Evolutionary conservation across 2,113 vertebrate species (phyloP), one percentile per base, ranked within the genome.

Genomic region (Oreochromis aureus): DNA sequence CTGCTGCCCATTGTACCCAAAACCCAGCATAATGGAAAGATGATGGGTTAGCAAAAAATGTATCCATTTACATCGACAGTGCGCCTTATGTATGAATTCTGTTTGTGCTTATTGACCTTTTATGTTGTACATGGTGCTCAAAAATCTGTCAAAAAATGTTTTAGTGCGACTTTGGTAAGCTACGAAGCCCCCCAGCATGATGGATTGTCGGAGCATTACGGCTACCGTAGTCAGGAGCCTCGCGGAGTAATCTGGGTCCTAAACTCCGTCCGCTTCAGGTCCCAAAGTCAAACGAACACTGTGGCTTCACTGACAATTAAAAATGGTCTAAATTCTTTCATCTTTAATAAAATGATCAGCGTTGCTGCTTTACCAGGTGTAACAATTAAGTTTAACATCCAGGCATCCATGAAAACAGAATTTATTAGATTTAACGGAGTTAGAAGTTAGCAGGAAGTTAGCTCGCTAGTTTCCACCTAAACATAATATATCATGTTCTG

Each of bases 261-360:
- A 59, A 59, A 30, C 24, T 16, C 4, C 2, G 0, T 16, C 0
- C 0, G 0, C 0, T 16, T 59, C 0, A 6, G 0, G 27, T 59
- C 7, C 27, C 13, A 59, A 59, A 59, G 56, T 59, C 27, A 59
- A 59, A 59, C 1, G 1, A 59, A 59, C 16, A 59, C 24, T 59
- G 7, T 0, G 0, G 56, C 1, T 0, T 59, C 13, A 59, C 56
- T 59, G 27, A 18, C 15, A 36, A 10, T 5, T 30, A 30, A 30
- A 30, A 30, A 30, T 2, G 2, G 30, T 30, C 30, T 30, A 30
- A 30, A 30, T 30, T 30, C 30, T 30, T 30, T 30, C 30, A 30
- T 30, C 30, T 30, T 30, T 30, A 30, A 30, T 30, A 30, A 30
- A 30, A 30, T 30, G 30, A 30, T 30, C 30, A 30, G 30, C 30